These are phyloP conservation scores for Andricus grossulariae DNA, from an alignment of 1,140 invertebrate species.

Conservation along the genomic window DNA sequence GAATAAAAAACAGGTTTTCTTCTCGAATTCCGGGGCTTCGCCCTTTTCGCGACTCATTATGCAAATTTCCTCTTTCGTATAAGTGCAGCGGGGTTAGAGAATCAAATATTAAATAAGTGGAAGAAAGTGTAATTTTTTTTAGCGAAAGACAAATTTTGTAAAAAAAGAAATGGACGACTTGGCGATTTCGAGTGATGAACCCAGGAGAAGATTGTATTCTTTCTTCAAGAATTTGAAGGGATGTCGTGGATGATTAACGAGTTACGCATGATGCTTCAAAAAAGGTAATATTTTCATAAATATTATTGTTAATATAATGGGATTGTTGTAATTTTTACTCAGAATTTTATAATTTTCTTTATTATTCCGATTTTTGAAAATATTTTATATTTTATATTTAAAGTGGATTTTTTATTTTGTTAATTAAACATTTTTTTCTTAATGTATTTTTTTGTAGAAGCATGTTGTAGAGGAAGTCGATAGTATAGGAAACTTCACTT, in stretches of 20 bases:
- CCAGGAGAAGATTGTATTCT: neutral
- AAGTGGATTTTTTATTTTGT: neutral
- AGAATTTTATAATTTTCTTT: no score
- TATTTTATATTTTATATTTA: no score
- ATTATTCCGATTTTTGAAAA: no score
- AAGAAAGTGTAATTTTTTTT: constrained; percentile 37
- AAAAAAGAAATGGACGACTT: constrained; percentile 28
- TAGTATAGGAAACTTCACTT: neutral
- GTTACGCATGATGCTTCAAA: constrained; percentile 20
- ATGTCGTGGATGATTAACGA: constrained; percentile 10
- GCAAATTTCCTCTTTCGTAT: constrained; percentile 32
- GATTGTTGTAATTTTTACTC: no score
- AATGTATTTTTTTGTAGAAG: neutral
- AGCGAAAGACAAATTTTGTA: constrained; percentile 40
- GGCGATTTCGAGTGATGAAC: neutral
- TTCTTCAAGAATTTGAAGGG: neutral
- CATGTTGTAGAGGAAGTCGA: neutral
- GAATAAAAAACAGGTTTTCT: constrained; percentile 36
- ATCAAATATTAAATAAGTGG: neutral
- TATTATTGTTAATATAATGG: neutral
- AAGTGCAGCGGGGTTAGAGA: neutral
- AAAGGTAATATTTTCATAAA: neutral
- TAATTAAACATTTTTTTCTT: neutral
- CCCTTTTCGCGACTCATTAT: constrained; percentile 44
- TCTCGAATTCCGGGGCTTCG: constrained; percentile 24